These are phyloP conservation scores for Nomada lathburiana DNA, from an alignment of 2,888 invertebrate species.

Conservation along the genomic window DNA sequence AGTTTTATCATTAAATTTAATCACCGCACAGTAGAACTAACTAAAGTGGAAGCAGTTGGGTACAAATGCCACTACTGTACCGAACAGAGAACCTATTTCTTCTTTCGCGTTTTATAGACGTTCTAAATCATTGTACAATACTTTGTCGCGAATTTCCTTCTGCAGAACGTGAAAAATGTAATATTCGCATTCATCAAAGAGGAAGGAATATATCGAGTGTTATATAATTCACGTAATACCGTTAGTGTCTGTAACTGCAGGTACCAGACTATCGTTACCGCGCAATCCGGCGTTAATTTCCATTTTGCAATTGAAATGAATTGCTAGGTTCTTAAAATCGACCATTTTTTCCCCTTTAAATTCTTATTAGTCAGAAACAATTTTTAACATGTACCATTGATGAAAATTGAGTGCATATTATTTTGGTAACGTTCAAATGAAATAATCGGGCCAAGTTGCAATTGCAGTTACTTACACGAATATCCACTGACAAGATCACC, in stretches of 20 bases:
- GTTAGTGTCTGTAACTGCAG: background rate
- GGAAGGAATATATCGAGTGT: background rate
- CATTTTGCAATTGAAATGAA: no score
- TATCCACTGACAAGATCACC: background rate
- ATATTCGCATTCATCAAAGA: background rate
- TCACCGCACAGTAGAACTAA: background rate
- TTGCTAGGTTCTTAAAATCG: no score
- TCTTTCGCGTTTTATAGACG: background rate
- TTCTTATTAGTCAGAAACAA: background rate
- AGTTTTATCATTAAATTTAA: background rate
- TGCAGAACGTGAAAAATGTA: background rate
- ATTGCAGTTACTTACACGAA: background rate
- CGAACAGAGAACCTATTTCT: background rate
- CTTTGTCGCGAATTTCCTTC: background rate
- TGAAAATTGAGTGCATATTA: no score
- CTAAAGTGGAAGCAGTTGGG: background rate
- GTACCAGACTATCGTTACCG: background rate
- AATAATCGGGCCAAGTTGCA: background rate
- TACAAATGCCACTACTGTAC: no score
- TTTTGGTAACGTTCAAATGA: no score
- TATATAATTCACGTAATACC: slow-evolving; percentile 7
- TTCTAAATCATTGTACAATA: slow-evolving; percentile 1
- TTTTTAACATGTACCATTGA: no score
- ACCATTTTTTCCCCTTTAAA: background rate
- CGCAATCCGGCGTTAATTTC: background rate